Conservation (phyloP, 2,888 invertebrate genomes). For the Cephus spinipes region DNA sequence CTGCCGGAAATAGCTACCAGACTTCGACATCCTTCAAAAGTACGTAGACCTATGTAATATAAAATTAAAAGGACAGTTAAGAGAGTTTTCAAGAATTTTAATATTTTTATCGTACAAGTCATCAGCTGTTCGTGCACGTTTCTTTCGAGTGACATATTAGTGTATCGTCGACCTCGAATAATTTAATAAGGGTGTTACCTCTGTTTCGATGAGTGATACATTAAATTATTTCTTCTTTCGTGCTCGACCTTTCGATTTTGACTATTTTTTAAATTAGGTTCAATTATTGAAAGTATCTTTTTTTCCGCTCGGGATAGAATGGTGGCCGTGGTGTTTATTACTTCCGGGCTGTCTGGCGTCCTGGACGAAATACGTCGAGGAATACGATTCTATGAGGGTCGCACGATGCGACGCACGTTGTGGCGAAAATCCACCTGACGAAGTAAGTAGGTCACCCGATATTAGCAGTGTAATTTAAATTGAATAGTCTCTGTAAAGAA, state of each 20-base stretch:
- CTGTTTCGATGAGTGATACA: neutral
- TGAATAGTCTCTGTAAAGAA: constrained; percentile 2
- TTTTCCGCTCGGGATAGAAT: constrained; percentile 30
- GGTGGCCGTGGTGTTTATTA: constrained; percentile 53
- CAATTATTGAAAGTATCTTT: neutral
- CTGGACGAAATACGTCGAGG: constrained; percentile 62
- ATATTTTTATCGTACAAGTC: neutral
- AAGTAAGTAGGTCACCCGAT: constrained; percentile 34
- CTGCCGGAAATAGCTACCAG: constrained; percentile 13
- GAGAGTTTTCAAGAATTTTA: neutral
- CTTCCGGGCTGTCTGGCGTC: constrained; percentile 48
- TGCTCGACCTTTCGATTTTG: neutral
- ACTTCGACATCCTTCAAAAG: constrained; percentile 30
- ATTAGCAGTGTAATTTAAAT: constrained; percentile 63
- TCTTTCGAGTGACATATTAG: neutral
- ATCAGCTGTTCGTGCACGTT: neutral
- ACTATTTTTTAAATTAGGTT: neutral
- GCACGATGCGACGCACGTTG: constrained; percentile 75
- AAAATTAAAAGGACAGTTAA: neutral
- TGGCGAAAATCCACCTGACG: constrained; percentile 64
- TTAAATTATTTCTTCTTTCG: neutral
- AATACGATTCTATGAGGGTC: constrained; percentile 69
- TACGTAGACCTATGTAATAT: constrained; percentile 23
- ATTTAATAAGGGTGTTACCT: neutral
- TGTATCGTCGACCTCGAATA: neutral